phyloP scores from a whole-genome alignment of 2,888 invertebrate species.

The Parnassius orleans region DNA sequence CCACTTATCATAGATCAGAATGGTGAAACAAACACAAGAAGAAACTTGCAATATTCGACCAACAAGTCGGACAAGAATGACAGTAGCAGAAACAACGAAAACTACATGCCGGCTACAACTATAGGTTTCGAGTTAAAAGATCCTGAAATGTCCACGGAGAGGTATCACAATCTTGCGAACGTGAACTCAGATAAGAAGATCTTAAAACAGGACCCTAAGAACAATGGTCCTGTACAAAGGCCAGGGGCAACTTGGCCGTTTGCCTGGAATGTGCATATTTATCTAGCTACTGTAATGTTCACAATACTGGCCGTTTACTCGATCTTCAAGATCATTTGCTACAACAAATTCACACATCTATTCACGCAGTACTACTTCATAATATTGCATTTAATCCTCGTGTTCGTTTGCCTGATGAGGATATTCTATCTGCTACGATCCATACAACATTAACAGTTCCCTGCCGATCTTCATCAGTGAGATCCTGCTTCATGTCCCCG shows the following conservation, averaged over 20 bases:
- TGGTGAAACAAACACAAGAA: conserved; percentile 76
- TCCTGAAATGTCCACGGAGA: conserved; percentile 76
- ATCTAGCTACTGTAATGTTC: conserved; percentile 91
- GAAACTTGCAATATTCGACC: conserved; percentile 74
- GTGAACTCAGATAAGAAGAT: conserved; percentile 78
- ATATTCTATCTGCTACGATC: conserved; percentile 94
- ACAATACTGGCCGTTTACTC: conserved; percentile 91
- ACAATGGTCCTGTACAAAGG: conserved; percentile 63
- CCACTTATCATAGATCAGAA: conserved; percentile 72
- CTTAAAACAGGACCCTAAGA: conserved; percentile 65
- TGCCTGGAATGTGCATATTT: conserved; percentile 96
- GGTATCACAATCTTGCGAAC: conserved; percentile 82
- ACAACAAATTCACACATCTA: conserved; percentile 92
- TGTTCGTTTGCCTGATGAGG: conserved; percentile 89
- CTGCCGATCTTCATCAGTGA: conserved; percentile 90
- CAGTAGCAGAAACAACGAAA: conserved; percentile 58
- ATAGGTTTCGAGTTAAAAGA: conserved; percentile 72
- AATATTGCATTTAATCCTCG: conserved; percentile 90
- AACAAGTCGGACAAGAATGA: conserved; percentile 58
- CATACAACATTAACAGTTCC: conserved; percentile 92
- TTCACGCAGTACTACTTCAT: conserved; percentile 94
- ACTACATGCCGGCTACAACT: conserved; percentile 66
- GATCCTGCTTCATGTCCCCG: conserved; percentile 90
- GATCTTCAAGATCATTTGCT: conserved; percentile 91
- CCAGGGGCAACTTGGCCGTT: conserved; percentile 87